Conservation (phyloP, 2,113 vertebrate species). For the Pogonocichla stellata region DNA sequence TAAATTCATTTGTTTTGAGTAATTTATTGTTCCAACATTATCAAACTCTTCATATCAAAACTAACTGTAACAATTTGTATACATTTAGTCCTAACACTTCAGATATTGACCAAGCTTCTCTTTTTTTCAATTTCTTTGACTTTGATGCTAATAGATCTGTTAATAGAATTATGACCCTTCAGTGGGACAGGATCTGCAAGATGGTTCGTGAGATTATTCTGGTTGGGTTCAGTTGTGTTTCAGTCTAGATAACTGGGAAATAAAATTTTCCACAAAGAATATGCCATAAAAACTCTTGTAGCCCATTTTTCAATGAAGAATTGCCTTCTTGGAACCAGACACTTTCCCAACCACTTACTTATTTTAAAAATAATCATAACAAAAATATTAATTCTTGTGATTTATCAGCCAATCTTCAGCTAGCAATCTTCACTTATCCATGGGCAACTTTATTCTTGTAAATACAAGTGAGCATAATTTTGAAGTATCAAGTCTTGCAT, state of each 20-base stretch:
- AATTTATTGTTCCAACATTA: not conserved
- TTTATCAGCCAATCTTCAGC: not conserved
- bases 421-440: not conserved
- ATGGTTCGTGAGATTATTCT: not conserved
- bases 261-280: not conserved
- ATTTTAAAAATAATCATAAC: not conserved
- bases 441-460: not conserved
- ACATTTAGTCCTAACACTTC: not conserved
- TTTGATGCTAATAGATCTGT: not conserved
- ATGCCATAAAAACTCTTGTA: not conserved
- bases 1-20: not conserved
- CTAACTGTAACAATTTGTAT: not conserved
- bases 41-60: not conserved
- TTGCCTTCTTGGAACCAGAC: not conserved
- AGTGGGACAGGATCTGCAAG: not conserved
- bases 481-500: not conserved
- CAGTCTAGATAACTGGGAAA: not conserved
- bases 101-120: not conserved
- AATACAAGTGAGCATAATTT: not conserved
- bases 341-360: not conserved
- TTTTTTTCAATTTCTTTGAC: not conserved
- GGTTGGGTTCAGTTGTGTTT: not conserved
- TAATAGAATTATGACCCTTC: not conserved
- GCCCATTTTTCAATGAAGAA: not conserved
- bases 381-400: not conserved